phyloP scores from a whole-genome alignment of 2,888 invertebrate genomes.

The Patella ulyssiponensis region DNA sequence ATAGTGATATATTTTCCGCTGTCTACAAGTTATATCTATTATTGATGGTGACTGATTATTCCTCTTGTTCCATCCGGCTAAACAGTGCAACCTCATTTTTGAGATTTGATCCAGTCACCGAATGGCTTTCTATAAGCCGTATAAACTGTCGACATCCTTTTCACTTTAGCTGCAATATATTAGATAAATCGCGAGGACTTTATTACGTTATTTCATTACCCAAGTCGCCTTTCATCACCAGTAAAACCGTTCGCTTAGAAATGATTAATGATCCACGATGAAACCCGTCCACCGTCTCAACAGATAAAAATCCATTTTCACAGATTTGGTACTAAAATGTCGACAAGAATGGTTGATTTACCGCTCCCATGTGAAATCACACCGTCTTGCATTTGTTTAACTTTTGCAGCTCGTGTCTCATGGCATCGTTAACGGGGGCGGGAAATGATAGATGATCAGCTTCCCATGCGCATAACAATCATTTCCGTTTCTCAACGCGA shows the following conservation, averaged over 20 bases:
- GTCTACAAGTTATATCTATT: too few species aligned
- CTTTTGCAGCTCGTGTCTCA: background rate
- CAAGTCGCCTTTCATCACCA: too few species aligned
- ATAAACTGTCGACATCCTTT: too few species aligned
- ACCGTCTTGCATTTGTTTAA: constrained; percentile 4
- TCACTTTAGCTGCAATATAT: too few species aligned
- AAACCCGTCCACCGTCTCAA: background rate
- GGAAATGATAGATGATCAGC: background rate
- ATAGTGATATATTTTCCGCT: too few species aligned
- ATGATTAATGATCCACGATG: background rate
- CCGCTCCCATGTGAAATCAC: constrained; percentile 5
- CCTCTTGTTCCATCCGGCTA: too few species aligned
- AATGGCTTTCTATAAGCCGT: too few species aligned
- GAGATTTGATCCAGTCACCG: too few species aligned
- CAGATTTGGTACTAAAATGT: constrained; percentile 1
- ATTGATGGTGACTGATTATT: too few species aligned
- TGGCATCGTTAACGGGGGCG: background rate
- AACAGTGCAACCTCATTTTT: too few species aligned
- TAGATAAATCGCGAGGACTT: too few species aligned
- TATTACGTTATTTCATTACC: too few species aligned
- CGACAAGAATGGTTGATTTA: constrained; percentile 1
- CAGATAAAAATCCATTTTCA: constrained; percentile 7
- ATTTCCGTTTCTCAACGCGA: background rate
- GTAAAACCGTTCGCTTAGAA: background rate
- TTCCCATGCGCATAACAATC: background rate